Evolutionary conservation across 2,888 invertebrate species (phyloP).

Genomic region (Drosophila tripunctata): DNA sequence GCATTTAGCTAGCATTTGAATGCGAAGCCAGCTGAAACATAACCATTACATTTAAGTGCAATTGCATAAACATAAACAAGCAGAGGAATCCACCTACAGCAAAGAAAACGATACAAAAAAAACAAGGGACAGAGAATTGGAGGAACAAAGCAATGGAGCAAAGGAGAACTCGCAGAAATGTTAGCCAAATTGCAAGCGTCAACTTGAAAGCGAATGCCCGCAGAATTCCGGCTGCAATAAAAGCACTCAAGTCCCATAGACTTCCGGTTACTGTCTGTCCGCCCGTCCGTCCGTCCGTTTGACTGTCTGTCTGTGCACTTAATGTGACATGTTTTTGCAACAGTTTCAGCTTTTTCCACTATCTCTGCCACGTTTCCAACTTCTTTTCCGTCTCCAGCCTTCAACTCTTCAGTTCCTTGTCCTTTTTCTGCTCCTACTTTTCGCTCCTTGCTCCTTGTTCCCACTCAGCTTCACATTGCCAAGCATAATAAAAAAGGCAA

Average conservation of each 20-base stretch:
- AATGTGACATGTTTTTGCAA: constrained; percentile 78
- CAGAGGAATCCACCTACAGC: constrained; percentile 14
- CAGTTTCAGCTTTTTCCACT: constrained; percentile 59
- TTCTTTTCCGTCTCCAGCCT: constrained; percentile 1
- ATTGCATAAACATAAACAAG: constrained; percentile 66
- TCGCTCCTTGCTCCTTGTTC: neutral
- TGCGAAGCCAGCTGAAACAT: constrained; percentile 52
- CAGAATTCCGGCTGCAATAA: constrained; percentile 73
- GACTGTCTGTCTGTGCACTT: constrained; percentile 62
- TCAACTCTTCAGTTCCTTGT: neutral
- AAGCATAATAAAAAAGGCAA: constrained; percentile 21
- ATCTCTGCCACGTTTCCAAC: constrained; percentile 21
- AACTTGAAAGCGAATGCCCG: constrained; percentile 70
- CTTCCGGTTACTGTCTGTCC: constrained; percentile 55
- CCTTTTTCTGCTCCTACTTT: neutral
- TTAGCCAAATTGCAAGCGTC: constrained; percentile 51
- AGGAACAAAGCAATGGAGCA: neutral
- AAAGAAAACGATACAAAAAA: neutral
- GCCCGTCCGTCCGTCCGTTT: neutral
- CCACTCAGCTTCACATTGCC: constrained; percentile 11
- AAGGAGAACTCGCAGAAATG: neutral
- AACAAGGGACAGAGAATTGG: neutral
- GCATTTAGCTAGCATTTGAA: constrained; percentile 39
- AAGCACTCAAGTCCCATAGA: constrained; percentile 74
- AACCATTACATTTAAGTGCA: constrained; percentile 72